These are phyloP conservation scores for Nebria brevicollis DNA, from an alignment of 2,888 invertebrate genomes.

Conservation along the genomic window DNA sequence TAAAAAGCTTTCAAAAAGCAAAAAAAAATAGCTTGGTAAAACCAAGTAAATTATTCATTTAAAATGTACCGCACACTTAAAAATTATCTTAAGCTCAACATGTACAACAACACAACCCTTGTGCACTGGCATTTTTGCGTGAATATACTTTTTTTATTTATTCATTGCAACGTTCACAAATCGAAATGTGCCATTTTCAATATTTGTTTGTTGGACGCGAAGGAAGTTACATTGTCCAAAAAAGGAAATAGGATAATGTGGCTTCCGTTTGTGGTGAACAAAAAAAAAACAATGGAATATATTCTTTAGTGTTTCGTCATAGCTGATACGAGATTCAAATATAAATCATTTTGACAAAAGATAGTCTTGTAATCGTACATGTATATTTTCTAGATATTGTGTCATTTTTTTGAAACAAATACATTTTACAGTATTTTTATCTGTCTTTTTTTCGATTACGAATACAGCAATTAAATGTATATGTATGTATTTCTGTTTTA, in stretches of 20 bases:
- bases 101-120: no score
- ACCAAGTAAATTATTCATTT: background rate
- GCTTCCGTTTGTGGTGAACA: background rate
- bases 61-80: background rate
- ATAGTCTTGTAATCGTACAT: no score
- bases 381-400: no score
- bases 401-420: no score
- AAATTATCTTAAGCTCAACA: background rate
- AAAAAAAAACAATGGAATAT: background rate
- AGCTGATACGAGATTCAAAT: background rate
- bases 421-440: no score
- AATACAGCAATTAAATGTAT: no score
- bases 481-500: no score
- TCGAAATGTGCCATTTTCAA: background rate
- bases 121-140: no score
- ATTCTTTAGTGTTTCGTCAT: background rate
- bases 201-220: background rate
- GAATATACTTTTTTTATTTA: no score
- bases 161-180: no score
- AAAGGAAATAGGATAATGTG: background rate
- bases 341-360: background rate
- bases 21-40: background rate
- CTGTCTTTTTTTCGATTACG: no score
- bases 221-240: background rate
- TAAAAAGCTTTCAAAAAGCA: background rate